Evolutionary conservation across 2,888 invertebrate species (phyloP), one percentile per base, ranked within the genome.

Genomic region (Lasioglossum marginatum): DNA sequence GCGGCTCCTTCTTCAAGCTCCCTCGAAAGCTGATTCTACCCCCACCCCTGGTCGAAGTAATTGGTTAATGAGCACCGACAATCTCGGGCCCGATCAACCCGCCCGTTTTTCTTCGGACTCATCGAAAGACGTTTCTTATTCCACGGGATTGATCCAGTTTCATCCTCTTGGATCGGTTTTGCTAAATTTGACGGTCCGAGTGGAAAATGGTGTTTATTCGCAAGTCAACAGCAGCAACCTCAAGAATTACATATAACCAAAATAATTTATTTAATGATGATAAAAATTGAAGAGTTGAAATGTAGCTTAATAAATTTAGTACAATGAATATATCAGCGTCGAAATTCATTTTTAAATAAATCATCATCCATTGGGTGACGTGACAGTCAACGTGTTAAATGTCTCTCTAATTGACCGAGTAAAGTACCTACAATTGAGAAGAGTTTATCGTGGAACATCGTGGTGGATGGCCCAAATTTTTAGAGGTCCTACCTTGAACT

Each of bases 11-110:
- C 5, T 57, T 72, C 14, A 40, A 80, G 79, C 83, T 77, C 84
- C 23, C 72, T 80, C 71, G 81, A 89, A 89, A 91, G 88, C 73
- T 71, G 57, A 45, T 71, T 27, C 34, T 48, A 71, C 68, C 34
- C 74, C 71, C 82, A 72, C 48, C 76, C 4, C 6, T 82, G 66
- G 77, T 63, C 40, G 76, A 77, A 82, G 81, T 92, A 92, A 91
- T 92, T 91, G 89, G 88, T 89, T 91, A 88, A 92, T 89, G 89
- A 91, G 81, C 77, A 40, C 75, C 37, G 74, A 81, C 83, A 89
- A 91, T 91, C 85, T 85, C 71, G 43, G n/a, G 45, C 19, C 52
- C 73, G 71, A 82, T 85, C 85, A 57, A 19, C 77, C 48, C 34
- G 71, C 27, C 76, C 73, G 70, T 85, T 79, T 85, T 86, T 85